phyloP scores from a whole-genome alignment of 2,888 invertebrate genomes.

The Acanthoscelides obtectus region DNA sequence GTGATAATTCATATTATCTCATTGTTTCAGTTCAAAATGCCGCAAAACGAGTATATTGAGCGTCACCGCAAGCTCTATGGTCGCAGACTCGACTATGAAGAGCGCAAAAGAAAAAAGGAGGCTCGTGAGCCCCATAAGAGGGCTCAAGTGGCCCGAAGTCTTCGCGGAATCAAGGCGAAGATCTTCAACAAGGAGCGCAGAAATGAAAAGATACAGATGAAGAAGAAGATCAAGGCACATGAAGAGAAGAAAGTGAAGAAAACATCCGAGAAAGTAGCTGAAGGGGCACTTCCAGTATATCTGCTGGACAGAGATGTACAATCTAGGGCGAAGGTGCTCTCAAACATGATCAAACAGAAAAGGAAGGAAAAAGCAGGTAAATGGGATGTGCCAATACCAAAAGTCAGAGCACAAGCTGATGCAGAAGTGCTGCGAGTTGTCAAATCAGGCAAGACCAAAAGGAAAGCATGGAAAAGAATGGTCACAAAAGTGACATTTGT shows the following conservation, averaged over 20 bases:
- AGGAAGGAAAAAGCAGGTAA: slow-evolving; percentile 99
- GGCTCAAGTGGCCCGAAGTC: slow-evolving; percentile 83
- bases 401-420: slow-evolving; percentile 94
- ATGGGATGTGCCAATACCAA: slow-evolving; percentile 99
- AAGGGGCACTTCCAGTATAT: slow-evolving; percentile 93
- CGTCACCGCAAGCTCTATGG: slow-evolving; percentile 95
- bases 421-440: slow-evolving; percentile 94
- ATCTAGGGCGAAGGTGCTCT: slow-evolving; percentile 88
- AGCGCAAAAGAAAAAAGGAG: slow-evolving; percentile 91
- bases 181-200: slow-evolving; percentile 94
- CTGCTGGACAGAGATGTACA: slow-evolving; percentile 96
- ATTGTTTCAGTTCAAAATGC: slow-evolving; percentile 60
- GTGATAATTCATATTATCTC: slow-evolving; percentile 5
- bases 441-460: slow-evolving; percentile 83
- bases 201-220: slow-evolving; percentile 98
- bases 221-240: slow-evolving; percentile 96
- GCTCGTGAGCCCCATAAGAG: slow-evolving; percentile 91
- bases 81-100: slow-evolving; percentile 95
- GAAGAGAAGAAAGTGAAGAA: slow-evolving; percentile 91
- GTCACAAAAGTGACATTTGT: slow-evolving; percentile 98
- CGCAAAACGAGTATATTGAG: slow-evolving; percentile 99
- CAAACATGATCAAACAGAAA: slow-evolving; percentile 99
- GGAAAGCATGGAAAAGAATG: slow-evolving; percentile 99
- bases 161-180: slow-evolving; percentile 96
- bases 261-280: slow-evolving; percentile 73